Base-by-base conservation (phyloP, 2,113 vertebrate species). In the Pelusios castaneus region DNA sequence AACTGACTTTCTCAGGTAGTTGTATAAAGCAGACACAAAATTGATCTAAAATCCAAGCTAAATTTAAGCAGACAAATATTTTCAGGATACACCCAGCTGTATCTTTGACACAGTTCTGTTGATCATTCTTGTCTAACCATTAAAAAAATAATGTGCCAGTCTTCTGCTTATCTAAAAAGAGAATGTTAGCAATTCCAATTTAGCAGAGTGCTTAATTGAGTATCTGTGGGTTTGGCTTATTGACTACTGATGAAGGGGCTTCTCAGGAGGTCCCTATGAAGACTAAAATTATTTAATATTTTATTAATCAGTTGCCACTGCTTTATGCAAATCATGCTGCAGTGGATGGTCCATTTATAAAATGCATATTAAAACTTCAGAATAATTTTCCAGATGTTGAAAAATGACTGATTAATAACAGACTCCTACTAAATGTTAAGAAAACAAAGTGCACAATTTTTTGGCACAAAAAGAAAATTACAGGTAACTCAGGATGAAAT, bases 261-360 rank as follows among this genome's bases (percentile, higher is more conserved):
- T 89, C 94, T 96, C 77, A 82, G 97, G 92, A 92, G 83, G 67
- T 9, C 56, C 84, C 84, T 95, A 95, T 96, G 97, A 97, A 93
- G 92, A 93, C 89, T 93, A 86, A 98, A 97, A 97, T 98, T 97
- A 94, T 97, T 97, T 96, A 84, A 92, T 95, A 97, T 96, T 97
- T 97, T 96, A 96, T 97, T 97, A 98, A 97, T 98, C 93, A 98
- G 96, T 97, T 97, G 96, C 83, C 85, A 84, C 83, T 92, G 89
- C 89, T 97, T 97, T 96, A 88, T 92, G 92, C 86, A 94, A 91
- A 93, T 87, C 89, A 90, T 91, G 6, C 55, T 93, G 51, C 73
- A 83, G 29, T 89, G 41, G 85, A 96, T 95, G 91, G 91, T 90
- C 90, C 84, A 80, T 95, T 90, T 94, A 89, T 82, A 92, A 96